Percentiles rank a stretch among this genome's conserved stretches.
phyloP scores from a whole-genome alignment of 1,140 invertebrate species.

The Euschistus heros region DNA sequence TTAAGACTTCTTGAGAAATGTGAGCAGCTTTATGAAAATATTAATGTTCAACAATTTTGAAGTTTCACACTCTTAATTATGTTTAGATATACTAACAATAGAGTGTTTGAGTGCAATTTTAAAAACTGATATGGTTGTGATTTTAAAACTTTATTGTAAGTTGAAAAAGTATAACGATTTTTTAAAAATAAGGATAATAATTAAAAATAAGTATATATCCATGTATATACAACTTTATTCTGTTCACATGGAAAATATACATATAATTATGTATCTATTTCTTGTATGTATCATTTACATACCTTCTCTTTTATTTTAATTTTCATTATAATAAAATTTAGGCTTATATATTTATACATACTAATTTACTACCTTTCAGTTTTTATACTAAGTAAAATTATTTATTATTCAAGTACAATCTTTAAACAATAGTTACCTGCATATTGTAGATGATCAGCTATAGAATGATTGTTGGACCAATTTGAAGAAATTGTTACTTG shows the following conservation, averaged over 20 bases:
- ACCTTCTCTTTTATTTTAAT: too few species aligned
- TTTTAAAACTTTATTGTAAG: neutral
- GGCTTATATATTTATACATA: neutral
- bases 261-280: too few species aligned
- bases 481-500: neutral
- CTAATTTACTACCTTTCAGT: neutral
- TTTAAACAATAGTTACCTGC: conserved; percentile 15
- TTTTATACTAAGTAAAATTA: conserved; percentile 4
- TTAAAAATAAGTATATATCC: too few species aligned
- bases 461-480: neutral
- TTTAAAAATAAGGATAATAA: too few species aligned
- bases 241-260: too few species aligned
- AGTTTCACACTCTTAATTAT: neutral
- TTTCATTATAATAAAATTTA: conserved; percentile 2
- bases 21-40: conserved; percentile 60
- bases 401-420: conserved; percentile 18
- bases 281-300: too few species aligned
- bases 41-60: conserved; percentile 10
- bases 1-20: conserved; percentile 71
- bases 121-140: neutral
- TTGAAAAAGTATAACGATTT: too few species aligned
- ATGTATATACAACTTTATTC: too few species aligned
- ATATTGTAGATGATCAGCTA: conserved; percentile 9
- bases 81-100: neutral
- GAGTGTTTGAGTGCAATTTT: conserved; percentile 2